Evolutionary conservation across 2,113 vertebrate species (phyloP).

Genomic region (Salvelinus alpinus): DNA sequence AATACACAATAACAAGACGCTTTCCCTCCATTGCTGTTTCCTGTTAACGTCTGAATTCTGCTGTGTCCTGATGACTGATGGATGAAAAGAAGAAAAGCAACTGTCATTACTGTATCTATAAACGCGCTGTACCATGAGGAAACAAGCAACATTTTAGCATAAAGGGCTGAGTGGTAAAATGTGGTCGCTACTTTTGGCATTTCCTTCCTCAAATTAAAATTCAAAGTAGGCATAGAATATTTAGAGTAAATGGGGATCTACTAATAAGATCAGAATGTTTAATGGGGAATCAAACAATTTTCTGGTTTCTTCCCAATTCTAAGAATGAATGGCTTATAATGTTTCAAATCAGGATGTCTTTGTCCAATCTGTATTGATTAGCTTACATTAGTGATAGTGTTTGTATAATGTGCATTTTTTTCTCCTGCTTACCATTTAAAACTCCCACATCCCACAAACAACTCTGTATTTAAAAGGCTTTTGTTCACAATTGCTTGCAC

Average conservation of each 20-base stretch:
- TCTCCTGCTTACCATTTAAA: no score
- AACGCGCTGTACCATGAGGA: background rate
- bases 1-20: background rate
- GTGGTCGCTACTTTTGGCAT: background rate
- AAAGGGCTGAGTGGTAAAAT: background rate
- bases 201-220: constrained; percentile 29
- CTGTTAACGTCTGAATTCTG: background rate
- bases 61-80: constrained; percentile 17
- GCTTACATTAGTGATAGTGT: background rate
- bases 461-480: no score
- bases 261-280: no score
- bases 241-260: no score
- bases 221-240: background rate
- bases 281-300: no score
- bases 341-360: background rate
- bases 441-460: no score
- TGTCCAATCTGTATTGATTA: background rate
- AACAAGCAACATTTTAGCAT: background rate
- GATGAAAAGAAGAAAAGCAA: constrained; percentile 23
- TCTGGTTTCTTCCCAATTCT: no score
- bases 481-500: no score
- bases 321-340: background rate
- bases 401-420: background rate
- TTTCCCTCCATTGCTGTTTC: constrained; percentile 31
- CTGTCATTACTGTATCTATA: constrained; percentile 18